Evolutionary conservation across 2,113 vertebrate genomes (phyloP), one percentile per base, ranked within the genome.

Genomic region (Phycodurus eques): DNA sequence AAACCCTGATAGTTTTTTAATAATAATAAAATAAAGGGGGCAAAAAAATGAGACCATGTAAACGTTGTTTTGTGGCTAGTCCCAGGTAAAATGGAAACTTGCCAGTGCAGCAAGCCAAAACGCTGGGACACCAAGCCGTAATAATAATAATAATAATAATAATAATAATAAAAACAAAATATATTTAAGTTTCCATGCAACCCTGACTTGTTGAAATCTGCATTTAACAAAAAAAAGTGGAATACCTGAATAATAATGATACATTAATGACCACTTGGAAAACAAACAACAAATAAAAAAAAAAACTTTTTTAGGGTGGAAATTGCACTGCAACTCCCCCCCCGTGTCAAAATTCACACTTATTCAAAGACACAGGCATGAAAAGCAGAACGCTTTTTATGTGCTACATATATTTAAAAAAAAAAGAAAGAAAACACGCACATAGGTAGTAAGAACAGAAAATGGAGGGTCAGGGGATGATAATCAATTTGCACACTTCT

Each of bases 381-480:
- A 83, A 88, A 90, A 90, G 86, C 90, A 87, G 72, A 67, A 85
- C 85, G 88, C 88, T 86, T 83, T 93, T 85, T 95, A 95, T 95
- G 91, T 98, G 96, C 96, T 97, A 98, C 96, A 97, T 95, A 85
- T 92, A 15, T 59, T 33, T 17, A 60, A 27, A 31, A 27, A 13
- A 13, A 17, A 61, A 61, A 35, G 9, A 2, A 33, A 12, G 20
- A 15, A 31, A 82, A 95, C 27, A 27, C 27, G 1, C 93, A 93
- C 95, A 96, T 95, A 97, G 96, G 96, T 96, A 97, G 96, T 96
- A 95, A 83, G 80, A 76, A 43, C 61, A 71, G 66, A 94, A 93
- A 92, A 43, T n/a, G 9, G 14, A 56, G 94, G 92, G 91, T 66
- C 8, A 93, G 94, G 92, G 88, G 93, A 94, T 95, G 95, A 94